Evolutionary conservation across 2,888 invertebrate genomes (phyloP), one percentile per base, ranked within the genome.

Genomic region (Zeuzera pyrina): DNA sequence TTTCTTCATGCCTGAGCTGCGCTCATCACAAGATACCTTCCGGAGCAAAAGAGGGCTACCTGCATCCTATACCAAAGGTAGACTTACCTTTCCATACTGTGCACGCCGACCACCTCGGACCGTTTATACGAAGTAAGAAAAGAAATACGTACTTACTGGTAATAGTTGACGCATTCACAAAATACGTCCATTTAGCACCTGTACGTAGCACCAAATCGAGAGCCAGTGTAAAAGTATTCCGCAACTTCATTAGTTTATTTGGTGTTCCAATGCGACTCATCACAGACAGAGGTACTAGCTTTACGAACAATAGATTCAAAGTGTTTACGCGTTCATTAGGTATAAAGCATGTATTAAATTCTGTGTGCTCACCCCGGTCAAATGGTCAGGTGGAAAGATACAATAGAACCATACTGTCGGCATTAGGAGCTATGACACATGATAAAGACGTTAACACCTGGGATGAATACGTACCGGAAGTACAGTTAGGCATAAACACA

Each of bases 321-420:
- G n/a, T 5, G 4, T 38, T 34, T 13, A 8, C 8, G 19, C 19
- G 19, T 19, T 19, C 19, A 19, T 5, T 19, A 19, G 32, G 32
- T 2, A 15, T 23, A n/a, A 31, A 22, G 15, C 39, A 39, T 15
- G 16, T 42, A 2, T 8, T 34, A n/a, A 37, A 40, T 26, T 24
- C 36, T 2, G 39, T 37, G n/a, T 36, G 34, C 1, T 36, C 34
- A 1, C 41, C 41, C 2, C 15, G 41, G 11, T 35, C 41, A 2
- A 41, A 41, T 32, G 37, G 36, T 5, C 36, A 39, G 11, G 31
- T 36, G 8, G 41, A 41, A 25, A 5, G 41, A 25, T 35, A 34
- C n/a, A 43, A 43, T 19, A 26, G 38, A 8, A 43, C 39, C 1
- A 38, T 44, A 7, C 19, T 19, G 8, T 4, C 19, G 5, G 19